Conservation (phyloP, 2,797 vertebrate species). For the Catamblyrhynchus diadema region DNA sequence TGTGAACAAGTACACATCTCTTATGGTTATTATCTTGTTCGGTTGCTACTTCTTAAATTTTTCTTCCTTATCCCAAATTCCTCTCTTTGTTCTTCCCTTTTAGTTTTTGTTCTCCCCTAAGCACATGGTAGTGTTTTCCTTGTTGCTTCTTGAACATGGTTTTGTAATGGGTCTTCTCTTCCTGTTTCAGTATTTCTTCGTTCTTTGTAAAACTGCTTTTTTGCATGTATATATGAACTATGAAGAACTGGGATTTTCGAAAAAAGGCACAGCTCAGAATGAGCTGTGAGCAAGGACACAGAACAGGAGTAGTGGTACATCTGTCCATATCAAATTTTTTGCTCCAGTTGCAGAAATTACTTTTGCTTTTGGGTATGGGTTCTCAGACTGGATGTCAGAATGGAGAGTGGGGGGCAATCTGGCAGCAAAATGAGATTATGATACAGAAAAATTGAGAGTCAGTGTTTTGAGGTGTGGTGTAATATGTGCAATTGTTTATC, state of each 20-base stretch:
- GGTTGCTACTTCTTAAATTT: not conserved
- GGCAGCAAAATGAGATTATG: not conserved
- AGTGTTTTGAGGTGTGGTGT: not conserved
- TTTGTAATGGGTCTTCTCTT: not conserved
- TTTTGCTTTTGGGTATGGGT: not conserved
- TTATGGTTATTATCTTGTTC: not conserved
- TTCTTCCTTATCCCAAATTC: not conserved
- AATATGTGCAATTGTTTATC: fast-evolving
- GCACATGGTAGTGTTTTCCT: not conserved
- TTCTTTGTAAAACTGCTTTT: not conserved
- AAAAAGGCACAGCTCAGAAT: not conserved
- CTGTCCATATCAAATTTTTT: not conserved
- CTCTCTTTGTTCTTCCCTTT: not conserved
- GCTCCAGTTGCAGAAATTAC: not conserved
- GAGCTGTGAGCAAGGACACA: not conserved
- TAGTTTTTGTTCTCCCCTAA: not conserved
- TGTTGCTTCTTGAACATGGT: not conserved
- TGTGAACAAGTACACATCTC: not conserved
- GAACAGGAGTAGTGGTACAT: not conserved
- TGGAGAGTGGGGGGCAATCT: not conserved
- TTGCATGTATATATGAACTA: not conserved
- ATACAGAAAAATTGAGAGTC: not conserved
- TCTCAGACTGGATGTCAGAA: not conserved
- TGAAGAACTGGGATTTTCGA: not conserved
- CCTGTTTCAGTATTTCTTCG: not conserved